Conservation (phyloP, 2,113 vertebrate genomes). For the Ageneiosus marmoratus region DNA sequence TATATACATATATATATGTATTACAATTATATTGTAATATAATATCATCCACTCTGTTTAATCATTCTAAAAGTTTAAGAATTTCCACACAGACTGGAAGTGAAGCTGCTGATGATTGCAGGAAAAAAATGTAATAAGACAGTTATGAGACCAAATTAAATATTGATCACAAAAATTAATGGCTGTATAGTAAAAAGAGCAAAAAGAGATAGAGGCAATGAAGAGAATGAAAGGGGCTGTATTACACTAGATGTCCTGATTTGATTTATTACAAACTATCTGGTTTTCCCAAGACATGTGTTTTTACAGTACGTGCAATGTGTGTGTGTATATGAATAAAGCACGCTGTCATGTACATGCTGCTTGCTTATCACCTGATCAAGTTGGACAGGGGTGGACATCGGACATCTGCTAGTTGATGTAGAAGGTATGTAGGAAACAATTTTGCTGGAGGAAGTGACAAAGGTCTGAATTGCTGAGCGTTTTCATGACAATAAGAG, state of each 20-base stretch:
- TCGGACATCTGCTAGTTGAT: background rate
- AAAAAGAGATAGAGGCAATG: background rate
- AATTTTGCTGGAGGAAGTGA: background rate
- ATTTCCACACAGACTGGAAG: background rate
- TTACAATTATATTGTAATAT: background rate
- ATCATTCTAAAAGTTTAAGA: background rate
- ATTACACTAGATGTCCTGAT: background rate
- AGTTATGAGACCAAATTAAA: conserved; percentile 20
- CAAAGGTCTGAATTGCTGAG: background rate
- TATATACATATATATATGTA: no score
- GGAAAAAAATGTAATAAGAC: background rate
- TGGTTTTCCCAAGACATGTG: background rate
- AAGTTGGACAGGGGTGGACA: background rate
- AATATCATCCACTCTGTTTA: background rate
- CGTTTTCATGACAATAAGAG: conserved; percentile 29
- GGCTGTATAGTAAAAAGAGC: background rate
- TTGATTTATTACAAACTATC: background rate
- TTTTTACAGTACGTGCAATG: background rate
- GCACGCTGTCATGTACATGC: background rate
- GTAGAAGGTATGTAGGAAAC: background rate
- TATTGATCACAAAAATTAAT: conserved; percentile 21
- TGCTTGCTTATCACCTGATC: background rate
- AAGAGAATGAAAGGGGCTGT: background rate
- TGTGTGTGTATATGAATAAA: background rate
- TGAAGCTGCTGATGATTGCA: background rate